Percentiles rank a stretch among this genome's conserved stretches.
Evolutionary conservation across 2,797 vertebrate species (phyloP).

Genomic region (Macrochelys suwanniensis): DNA sequence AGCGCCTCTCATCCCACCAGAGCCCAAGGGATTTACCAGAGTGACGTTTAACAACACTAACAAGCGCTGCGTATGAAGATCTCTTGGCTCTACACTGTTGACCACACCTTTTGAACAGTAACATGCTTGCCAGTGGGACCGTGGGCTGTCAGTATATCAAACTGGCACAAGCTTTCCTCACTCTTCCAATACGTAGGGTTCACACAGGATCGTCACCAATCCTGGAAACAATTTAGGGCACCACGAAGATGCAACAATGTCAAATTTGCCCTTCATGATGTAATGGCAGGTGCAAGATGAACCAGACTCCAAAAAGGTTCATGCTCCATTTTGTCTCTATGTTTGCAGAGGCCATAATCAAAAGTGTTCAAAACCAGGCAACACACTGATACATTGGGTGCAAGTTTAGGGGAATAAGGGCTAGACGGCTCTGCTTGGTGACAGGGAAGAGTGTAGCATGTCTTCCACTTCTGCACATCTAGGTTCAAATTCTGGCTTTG

Average conservation of each 20-base stretch:
- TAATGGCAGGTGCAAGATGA: rapidly evolving
- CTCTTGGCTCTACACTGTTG: rapidly evolving
- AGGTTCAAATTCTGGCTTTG: neutral
- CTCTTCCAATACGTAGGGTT: neutral
- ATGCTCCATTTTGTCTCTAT: rapidly evolving
- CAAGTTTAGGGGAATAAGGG: rapidly evolving
- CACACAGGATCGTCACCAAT: neutral
- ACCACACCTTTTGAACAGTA: rapidly evolving
- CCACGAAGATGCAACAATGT: neutral
- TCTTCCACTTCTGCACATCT: neutral
- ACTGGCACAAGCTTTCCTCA: neutral
- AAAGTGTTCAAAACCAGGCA: rapidly evolving
- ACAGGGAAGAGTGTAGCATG: neutral
- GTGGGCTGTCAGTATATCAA: rapidly evolving
- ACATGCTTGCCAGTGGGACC: rapidly evolving
- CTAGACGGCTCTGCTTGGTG: neutral
- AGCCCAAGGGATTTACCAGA: neutral
- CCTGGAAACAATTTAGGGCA: neutral
- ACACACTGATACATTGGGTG: rapidly evolving
- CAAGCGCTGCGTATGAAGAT: rapidly evolving
- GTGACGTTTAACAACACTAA: rapidly evolving
- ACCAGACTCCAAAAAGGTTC: rapidly evolving
- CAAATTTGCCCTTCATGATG: neutral
- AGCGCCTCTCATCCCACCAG: neutral
- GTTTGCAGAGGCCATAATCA: neutral